phyloP scores from a whole-genome alignment of 2,113 vertebrate genomes.

The Halcyon senegalensis region DNA sequence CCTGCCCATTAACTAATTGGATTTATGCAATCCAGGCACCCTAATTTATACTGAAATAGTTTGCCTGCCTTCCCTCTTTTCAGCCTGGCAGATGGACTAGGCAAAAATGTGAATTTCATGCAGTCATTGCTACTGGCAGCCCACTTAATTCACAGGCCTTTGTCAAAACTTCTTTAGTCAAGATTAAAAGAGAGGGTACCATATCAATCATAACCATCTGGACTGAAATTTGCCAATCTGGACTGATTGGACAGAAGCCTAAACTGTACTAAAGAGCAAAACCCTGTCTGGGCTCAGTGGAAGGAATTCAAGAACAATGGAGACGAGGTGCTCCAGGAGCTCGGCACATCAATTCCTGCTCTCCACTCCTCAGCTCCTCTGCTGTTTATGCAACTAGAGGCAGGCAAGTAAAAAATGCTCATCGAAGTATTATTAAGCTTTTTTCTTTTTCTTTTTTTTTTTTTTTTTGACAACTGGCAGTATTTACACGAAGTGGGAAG shows the following conservation, averaged over 20 bases:
- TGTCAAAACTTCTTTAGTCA: slow-evolving; percentile 69
- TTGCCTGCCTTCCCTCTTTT: slow-evolving; percentile 46
- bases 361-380: not conserved
- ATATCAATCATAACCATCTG: slow-evolving; percentile 72
- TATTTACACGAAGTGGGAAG: not conserved
- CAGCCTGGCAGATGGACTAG: slow-evolving; percentile 61
- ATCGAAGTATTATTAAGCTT: not conserved
- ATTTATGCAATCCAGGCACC: slow-evolving; percentile 30
- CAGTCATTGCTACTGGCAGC: slow-evolving; percentile 53
- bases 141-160: slow-evolving; percentile 64
- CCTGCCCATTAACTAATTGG: slow-evolving; percentile 54
- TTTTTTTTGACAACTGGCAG: not conserved
- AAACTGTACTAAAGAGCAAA: slow-evolving; percentile 19
- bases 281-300: not conserved
- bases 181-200: slow-evolving; percentile 56
- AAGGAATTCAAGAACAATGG: not conserved
- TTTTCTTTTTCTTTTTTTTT: not conserved
- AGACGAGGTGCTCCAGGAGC: not conserved
- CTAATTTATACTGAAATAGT: slow-evolving; percentile 43
- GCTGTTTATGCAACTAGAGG: not conserved
- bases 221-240: slow-evolving; percentile 70
- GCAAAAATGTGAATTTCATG: slow-evolving; percentile 65
- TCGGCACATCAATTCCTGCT: not conserved
- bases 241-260: slow-evolving; percentile 54
- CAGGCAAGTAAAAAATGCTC: not conserved